These are phyloP conservation scores for Theretra japonica DNA, from an alignment of 2,888 invertebrate species.

Conservation along the genomic window DNA sequence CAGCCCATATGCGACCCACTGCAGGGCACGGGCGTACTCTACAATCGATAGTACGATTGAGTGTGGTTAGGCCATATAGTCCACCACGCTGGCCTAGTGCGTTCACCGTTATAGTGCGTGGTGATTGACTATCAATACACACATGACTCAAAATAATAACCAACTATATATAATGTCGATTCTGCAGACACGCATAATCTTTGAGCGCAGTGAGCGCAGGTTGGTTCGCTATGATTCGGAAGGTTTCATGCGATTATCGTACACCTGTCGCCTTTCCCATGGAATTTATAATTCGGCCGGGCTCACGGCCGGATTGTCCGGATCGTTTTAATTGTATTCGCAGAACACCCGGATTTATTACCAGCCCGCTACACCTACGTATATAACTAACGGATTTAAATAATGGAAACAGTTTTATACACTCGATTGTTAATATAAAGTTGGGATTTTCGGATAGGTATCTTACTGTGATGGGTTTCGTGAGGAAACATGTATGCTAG, in stretches of 20 bases:
- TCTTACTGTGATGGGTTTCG: not conserved
- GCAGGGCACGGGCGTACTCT: too few species aligned
- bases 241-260: conserved; percentile 76
- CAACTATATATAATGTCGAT: not conserved
- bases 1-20: too few species aligned
- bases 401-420: conserved; percentile 37
- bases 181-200: conserved; percentile 8
- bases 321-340: conserved; percentile 79
- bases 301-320: conserved; percentile 64
- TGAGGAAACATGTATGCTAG: too few species aligned
- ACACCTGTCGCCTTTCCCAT: conserved; percentile 80
- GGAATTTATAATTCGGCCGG: conserved; percentile 76
- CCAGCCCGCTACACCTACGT: conserved; percentile 37
- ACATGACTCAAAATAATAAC: too few species aligned
- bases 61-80: too few species aligned
- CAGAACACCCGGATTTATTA: conserved; percentile 74
- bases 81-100: too few species aligned
- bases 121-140: too few species aligned
- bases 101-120: too few species aligned
- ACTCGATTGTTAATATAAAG: conserved; percentile 8
- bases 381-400: conserved; percentile 38
- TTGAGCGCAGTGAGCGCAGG: conserved; percentile 44
- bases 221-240: conserved; percentile 66
- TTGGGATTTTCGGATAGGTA: not conserved
- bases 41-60: too few species aligned